Conservation (phyloP, 2,888 invertebrate species). For the Ceramica pisi region DNA sequence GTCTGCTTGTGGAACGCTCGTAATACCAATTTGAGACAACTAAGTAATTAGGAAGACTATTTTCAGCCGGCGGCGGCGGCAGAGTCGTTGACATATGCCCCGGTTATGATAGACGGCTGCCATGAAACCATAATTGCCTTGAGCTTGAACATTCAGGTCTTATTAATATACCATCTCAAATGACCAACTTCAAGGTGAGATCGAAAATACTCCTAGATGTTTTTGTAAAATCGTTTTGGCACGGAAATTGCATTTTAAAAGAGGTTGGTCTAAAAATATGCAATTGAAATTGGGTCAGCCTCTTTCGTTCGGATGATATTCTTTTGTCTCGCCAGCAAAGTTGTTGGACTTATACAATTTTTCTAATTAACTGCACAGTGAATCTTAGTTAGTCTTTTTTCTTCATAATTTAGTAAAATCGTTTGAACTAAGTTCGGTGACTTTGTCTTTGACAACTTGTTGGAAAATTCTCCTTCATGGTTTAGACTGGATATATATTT, state of each 20-base stretch:
- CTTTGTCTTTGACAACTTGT: conserved; percentile 15
- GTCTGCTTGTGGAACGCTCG: conserved; percentile 41
- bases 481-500: not conserved
- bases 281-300: conserved; percentile 59
- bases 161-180: conserved; percentile 43
- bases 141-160: conserved; percentile 47
- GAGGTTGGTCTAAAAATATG: conserved; percentile 63
- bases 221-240: conserved; percentile 53
- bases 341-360: conserved; percentile 38
- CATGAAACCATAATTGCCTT: conserved; percentile 52
- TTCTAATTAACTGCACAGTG: conserved; percentile 37
- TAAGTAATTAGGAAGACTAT: conserved; percentile 61
- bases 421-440: conserved; percentile 12
- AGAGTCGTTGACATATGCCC: conserved; percentile 66
- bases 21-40: conserved; percentile 56
- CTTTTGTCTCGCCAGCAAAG: conserved; percentile 54
- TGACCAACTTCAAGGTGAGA: conserved; percentile 47
- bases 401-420: conserved; percentile 13
- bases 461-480: not conserved
- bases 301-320: conserved; percentile 44
- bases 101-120: conserved; percentile 61
- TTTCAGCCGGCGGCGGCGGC: conserved; percentile 36
- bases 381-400: conserved; percentile 16
- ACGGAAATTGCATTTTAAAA: conserved; percentile 63
- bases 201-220: conserved; percentile 48